Percentiles rank a stretch among this genome's conserved stretches.
Evolutionary conservation across 37 sponge, comb jelly and placozoan species (phyloP).

Genomic region (Lycopodina hypogea): DNA sequence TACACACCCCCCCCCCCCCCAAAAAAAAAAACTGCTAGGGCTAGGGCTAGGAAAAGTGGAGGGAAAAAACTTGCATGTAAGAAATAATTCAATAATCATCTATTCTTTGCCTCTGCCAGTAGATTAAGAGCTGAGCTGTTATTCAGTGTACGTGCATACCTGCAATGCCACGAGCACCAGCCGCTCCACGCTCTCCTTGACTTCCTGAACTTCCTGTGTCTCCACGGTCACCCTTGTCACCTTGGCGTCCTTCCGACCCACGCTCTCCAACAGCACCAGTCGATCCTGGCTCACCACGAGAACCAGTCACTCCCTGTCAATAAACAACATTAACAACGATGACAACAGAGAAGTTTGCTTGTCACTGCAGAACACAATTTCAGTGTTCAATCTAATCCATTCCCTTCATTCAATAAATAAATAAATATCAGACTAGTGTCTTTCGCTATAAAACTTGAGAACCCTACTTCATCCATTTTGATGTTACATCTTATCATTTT

Average conservation of each 20-base stretch:
- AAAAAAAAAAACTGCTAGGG: no score
- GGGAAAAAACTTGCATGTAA: background rate
- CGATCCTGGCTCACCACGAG: conserved; percentile 36
- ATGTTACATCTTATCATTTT: no score
- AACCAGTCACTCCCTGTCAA: conserved; percentile 43
- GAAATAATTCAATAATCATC: background rate
- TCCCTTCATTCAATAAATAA: no score
- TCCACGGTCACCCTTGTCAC: conserved; percentile 9
- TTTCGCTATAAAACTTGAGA: no score
- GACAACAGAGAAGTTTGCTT: background rate
- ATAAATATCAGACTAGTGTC: no score
- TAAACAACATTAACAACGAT: background rate
- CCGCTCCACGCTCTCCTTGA: conserved; percentile 18
- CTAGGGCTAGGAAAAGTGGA: no score
- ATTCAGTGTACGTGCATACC: conserved; percentile 21
- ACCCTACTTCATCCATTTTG: no score
- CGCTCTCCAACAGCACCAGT: conserved; percentile 22
- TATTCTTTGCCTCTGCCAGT: background rate
- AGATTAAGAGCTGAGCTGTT: background rate
- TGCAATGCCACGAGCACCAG: conserved; percentile 20
- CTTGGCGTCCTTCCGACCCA: conserved; percentile 20
- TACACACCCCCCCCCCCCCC: no score
- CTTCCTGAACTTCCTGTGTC: conserved; percentile 1
- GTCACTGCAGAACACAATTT: no score
- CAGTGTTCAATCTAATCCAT: no score